phyloP scores from a whole-genome alignment of 2,113 vertebrate genomes.

The Penelope pileata region DNA sequence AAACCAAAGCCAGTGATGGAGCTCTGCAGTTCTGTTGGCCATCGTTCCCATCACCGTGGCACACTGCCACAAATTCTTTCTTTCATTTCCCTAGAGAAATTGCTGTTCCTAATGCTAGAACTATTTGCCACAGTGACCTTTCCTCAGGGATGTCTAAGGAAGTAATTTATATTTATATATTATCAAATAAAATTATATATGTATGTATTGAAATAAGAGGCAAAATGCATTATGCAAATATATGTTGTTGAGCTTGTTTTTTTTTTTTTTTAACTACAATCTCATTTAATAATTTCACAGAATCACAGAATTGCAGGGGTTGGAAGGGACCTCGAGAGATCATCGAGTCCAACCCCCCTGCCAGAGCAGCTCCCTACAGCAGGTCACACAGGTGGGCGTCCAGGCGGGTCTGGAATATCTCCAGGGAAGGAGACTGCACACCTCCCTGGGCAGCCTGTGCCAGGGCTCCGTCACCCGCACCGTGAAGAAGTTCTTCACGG shows the following conservation, averaged over 20 bases:
- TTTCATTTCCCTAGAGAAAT: neutral
- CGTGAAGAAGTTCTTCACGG: too few species aligned
- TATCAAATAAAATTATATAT: neutral
- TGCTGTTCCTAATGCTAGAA: neutral
- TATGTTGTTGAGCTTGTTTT: accelerated
- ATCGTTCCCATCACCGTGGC: neutral
- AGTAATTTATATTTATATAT: neutral
- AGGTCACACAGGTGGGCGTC: too few species aligned
- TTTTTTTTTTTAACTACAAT: neutral
- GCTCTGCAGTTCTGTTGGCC: neutral
- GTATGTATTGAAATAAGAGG: neutral
- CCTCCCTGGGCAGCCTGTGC: too few species aligned
- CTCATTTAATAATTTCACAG: conserved; percentile 8
- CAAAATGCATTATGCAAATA: conserved; percentile 24
- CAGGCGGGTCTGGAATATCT: too few species aligned
- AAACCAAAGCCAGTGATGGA: neutral
- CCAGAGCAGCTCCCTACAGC: too few species aligned
- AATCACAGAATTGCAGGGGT: too few species aligned
- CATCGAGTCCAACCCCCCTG: too few species aligned
- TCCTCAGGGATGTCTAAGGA: neutral
- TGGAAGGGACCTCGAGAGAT: too few species aligned
- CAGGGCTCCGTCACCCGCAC: too few species aligned
- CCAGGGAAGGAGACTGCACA: too few species aligned
- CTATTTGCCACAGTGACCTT: neutral
- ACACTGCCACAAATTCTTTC: accelerated